Conservation (phyloP, 2,113 vertebrate genomes). For the Bagarius yarrelli region DNA sequence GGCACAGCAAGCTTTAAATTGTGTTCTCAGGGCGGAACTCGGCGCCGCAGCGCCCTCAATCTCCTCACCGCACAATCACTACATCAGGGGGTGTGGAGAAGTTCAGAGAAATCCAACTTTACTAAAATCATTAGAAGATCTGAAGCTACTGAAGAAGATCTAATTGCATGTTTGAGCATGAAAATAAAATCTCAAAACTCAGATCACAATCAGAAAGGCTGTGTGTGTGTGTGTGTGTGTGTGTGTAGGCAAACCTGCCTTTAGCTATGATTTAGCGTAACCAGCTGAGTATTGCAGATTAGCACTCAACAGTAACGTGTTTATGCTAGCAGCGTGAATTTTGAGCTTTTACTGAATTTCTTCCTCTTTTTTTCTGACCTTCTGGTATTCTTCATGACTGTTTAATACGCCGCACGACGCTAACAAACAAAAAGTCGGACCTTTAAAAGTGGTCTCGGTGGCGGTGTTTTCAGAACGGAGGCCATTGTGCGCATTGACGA, state of each 20-base stretch:
- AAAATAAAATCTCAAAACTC: neutral
- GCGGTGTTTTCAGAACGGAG: neutral
- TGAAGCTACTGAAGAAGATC: too few species aligned
- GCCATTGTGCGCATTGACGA: neutral
- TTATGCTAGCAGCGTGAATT: neutral
- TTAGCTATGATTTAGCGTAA: neutral
- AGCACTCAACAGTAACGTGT: too few species aligned
- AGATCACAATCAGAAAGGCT: neutral
- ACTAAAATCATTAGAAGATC: neutral
- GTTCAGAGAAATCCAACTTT: neutral
- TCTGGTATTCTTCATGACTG: neutral
- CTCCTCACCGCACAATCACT: neutral
- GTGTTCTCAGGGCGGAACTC: neutral
- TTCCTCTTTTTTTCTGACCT: neutral
- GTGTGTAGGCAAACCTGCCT: neutral
- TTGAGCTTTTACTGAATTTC: neutral
- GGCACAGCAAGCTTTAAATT: neutral
- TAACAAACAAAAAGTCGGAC: neutral
- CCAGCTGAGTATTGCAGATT: neutral
- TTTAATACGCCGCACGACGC: too few species aligned
- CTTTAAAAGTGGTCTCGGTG: neutral
- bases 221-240: neutral
- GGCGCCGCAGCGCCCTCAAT: neutral
- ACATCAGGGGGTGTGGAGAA: neutral
- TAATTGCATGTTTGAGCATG: neutral